A percentile compares a stretch with the other conserved stretches of the same genome.
Evolutionary conservation across 2,797 vertebrate species (phyloP).

Genomic region (Mycteria americana): DNA sequence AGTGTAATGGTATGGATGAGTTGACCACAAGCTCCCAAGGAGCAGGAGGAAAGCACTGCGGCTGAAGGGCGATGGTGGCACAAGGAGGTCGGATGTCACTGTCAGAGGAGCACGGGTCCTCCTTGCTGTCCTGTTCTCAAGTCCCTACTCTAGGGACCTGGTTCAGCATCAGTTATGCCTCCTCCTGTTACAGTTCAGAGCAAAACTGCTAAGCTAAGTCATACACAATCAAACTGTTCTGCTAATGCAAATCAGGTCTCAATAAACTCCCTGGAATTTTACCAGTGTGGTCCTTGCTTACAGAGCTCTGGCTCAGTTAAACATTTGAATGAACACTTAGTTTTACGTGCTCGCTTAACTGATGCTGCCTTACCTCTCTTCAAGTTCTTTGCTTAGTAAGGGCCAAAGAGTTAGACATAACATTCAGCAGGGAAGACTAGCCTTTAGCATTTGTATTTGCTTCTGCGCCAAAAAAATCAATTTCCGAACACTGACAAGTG

Average conservation of each 20-base stretch:
- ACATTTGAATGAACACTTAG: not conserved
- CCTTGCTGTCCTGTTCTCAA: not conserved
- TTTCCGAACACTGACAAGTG: not conserved
- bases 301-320: not conserved
- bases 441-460: not conserved
- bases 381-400: not conserved
- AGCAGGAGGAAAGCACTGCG: not conserved
- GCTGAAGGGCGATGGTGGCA: not conserved
- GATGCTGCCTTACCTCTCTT: not conserved
- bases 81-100: not conserved
- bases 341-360: not conserved
- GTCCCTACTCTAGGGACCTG: not conserved
- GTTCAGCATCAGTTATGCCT: not conserved
- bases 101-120: fast-evolving
- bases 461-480: not conserved
- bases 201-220: not conserved
- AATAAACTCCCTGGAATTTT: not conserved
- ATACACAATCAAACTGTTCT: not conserved
- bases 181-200: not conserved
- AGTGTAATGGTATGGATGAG: not conserved
- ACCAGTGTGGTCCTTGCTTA: not conserved
- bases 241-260: not conserved
- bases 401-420: not conserved
- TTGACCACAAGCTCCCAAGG: not conserved
- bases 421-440: not conserved